These are phyloP conservation scores for Electrophaes corylata DNA, from an alignment of 2,888 invertebrate genomes.

Conservation along the genomic window DNA sequence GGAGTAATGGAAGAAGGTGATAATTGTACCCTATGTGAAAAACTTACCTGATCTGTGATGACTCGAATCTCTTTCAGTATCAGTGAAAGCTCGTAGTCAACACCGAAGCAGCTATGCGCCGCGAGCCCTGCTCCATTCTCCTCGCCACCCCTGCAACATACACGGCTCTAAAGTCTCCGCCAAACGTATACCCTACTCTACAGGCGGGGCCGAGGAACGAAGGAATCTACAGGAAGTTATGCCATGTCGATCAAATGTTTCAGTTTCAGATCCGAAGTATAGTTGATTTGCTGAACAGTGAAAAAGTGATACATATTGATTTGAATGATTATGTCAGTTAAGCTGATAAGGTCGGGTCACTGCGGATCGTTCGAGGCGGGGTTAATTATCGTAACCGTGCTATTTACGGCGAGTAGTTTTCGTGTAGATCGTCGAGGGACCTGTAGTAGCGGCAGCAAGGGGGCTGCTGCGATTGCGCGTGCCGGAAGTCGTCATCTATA, in stretches of 20 bases:
- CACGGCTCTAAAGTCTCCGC: slow-evolving; percentile 73
- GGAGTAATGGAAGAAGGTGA: background rate
- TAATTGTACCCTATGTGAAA: background rate
- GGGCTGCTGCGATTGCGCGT: slow-evolving; percentile 89
- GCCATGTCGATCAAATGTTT: slow-evolving; percentile 62
- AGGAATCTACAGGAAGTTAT: slow-evolving; percentile 74
- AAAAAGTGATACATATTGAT: slow-evolving; percentile 53
- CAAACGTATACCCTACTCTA: slow-evolving; percentile 73
- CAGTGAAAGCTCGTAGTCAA: slow-evolving; percentile 96
- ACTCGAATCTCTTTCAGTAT: slow-evolving; percentile 97
- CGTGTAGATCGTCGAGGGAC: slow-evolving; percentile 86
- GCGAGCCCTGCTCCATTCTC: slow-evolving; percentile 90
- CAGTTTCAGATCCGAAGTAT: slow-evolving; percentile 66
- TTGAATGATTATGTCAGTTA: slow-evolving; percentile 48
- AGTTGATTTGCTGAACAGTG: slow-evolving; percentile 40
- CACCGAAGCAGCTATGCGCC: slow-evolving; percentile 94
- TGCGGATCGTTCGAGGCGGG: slow-evolving; percentile 81
- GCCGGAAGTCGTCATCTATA: slow-evolving; percentile 97
- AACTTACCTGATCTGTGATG: slow-evolving; percentile 93
- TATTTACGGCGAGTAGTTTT: slow-evolving; percentile 85
- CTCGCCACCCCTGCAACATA: slow-evolving; percentile 80
- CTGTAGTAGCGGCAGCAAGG: slow-evolving; percentile 91
- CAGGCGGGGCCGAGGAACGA: slow-evolving; percentile 76
- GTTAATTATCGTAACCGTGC: slow-evolving; percentile 80
- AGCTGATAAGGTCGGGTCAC: slow-evolving; percentile 78